phyloP scores from a whole-genome alignment of 2,888 invertebrate genomes.

The Agonum fuliginosum region DNA sequence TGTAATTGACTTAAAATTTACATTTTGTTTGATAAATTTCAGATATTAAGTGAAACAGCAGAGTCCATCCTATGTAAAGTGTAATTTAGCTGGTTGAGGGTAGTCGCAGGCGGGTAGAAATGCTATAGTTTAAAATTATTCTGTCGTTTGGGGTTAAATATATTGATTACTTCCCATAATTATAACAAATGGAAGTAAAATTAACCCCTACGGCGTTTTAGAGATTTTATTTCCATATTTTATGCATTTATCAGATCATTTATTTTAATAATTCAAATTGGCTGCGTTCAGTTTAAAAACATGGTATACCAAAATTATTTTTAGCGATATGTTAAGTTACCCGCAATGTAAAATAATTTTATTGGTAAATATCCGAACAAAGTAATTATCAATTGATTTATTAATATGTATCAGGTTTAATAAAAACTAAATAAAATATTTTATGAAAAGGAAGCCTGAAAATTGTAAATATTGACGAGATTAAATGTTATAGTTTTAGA shows the following conservation, averaged over 20 bases:
- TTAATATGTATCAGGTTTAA: slow-evolving; percentile 16
- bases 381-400: neutral
- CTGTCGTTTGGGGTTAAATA: slow-evolving; percentile 16
- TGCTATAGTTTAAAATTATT: slow-evolving; percentile 45
- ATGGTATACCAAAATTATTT: neutral
- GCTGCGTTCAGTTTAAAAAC: slow-evolving; percentile 26
- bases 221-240: slow-evolving; percentile 37
- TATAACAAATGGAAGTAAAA: neutral
- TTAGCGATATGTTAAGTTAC: neutral
- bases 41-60: slow-evolving; percentile 45
- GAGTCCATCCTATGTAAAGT: slow-evolving; percentile 42
- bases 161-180: slow-evolving; percentile 4
- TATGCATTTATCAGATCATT: slow-evolving; percentile 32
- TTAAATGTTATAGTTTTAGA: slow-evolving; percentile 9
- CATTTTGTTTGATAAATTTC: slow-evolving; percentile 2
- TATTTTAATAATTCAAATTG: slow-evolving; percentile 16
- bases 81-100: slow-evolving; percentile 53
- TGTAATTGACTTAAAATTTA: neutral
- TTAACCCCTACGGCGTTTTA: neutral
- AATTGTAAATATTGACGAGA: slow-evolving; percentile 18
- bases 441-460: neutral
- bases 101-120: slow-evolving; percentile 39
- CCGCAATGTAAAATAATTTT: slow-evolving; percentile 2
- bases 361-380: neutral
- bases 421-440: slow-evolving; percentile 19